Evolutionary conservation across 1,140 invertebrate genomes (phyloP).

Genomic region (Heliothis subflexa): DNA sequence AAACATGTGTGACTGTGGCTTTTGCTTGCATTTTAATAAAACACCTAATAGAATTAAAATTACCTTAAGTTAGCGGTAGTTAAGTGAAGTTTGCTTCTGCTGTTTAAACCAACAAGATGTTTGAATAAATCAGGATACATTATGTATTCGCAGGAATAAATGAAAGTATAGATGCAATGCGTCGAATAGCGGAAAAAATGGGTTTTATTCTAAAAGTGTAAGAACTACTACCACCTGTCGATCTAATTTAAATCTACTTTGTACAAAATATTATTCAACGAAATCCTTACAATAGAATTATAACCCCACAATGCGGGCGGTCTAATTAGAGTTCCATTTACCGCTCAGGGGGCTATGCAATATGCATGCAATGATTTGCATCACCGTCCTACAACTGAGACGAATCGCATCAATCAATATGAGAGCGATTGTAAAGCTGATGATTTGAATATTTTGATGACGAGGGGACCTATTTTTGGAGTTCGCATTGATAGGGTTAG

Average conservation of each 20-base stretch:
- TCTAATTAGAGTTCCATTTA: slow-evolving; percentile 62
- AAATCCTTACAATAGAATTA: slow-evolving; percentile 28
- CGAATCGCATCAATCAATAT: slow-evolving; percentile 40
- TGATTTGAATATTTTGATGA: slow-evolving; percentile 41
- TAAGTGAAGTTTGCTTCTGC: no score
- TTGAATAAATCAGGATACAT: no score
- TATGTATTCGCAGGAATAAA: no score
- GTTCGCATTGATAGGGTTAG: slow-evolving; percentile 1
- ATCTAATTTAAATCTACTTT: background rate
- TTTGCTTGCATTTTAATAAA: no score
- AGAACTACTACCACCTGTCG: no score
- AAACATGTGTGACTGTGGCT: no score
- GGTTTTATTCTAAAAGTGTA: no score
- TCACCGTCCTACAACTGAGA: slow-evolving; percentile 10
- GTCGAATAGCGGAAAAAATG: no score
- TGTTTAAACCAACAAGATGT: no score
- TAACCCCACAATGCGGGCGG: slow-evolving; percentile 34
- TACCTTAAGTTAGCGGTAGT: no score
- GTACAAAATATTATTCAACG: background rate
- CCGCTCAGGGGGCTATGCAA: slow-evolving; percentile 53
- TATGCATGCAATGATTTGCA: slow-evolving; percentile 59
- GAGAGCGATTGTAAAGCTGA: slow-evolving; percentile 23
- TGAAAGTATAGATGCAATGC: no score
- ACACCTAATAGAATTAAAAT: no score
- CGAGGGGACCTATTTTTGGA: slow-evolving; percentile 5